Conservation (phyloP, 2,797 vertebrate species). For the Myoxocephalus aenaeus region DNA sequence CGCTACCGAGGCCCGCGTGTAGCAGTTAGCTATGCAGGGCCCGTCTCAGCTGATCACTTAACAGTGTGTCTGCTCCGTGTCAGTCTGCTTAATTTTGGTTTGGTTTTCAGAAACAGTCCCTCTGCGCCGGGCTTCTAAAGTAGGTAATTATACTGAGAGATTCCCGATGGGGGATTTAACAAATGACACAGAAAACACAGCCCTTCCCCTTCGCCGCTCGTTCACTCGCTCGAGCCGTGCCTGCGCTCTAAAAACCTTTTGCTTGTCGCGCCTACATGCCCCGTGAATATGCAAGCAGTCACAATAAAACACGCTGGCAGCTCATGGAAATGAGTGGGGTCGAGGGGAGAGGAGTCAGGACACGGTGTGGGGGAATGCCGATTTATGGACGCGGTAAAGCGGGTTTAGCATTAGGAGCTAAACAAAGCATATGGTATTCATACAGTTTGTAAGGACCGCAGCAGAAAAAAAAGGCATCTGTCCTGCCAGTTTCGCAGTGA, state of each 20-base stretch:
- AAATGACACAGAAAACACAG: constrained; percentile 76
- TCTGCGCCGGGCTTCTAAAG: constrained; percentile 67
- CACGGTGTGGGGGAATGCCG: constrained; percentile 38
- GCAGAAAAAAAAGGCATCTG: constrained; percentile 66
- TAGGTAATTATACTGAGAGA: constrained; percentile 80
- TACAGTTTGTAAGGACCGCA: constrained; percentile 35
- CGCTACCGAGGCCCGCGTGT: constrained; percentile 34
- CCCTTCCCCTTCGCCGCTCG: constrained; percentile 49
- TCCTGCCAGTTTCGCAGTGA: constrained; percentile 69
- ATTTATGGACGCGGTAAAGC: constrained; percentile 57
- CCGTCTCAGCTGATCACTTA: constrained; percentile 66
- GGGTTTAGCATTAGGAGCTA: constrained; percentile 52
- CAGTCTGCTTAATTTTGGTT: constrained; percentile 66
- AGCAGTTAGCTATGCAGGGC: constrained; percentile 26
- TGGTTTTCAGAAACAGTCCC: constrained; percentile 73
- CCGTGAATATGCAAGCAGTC: constrained; percentile 58
- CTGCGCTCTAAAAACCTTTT: constrained; percentile 53
- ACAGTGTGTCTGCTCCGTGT: constrained; percentile 43
- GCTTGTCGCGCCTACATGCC: constrained; percentile 60
- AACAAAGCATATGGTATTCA: constrained; percentile 70
- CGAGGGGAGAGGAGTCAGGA: constrained; percentile 29
- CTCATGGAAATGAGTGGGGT: constrained; percentile 68
- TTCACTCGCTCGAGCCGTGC: constrained; percentile 44
- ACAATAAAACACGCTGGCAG: constrained; percentile 67
- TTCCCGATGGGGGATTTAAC: constrained; percentile 78